These are phyloP conservation scores for Disparrhopalites patrizii DNA, from an alignment of 2,888 invertebrate species.

Conservation along the genomic window DNA sequence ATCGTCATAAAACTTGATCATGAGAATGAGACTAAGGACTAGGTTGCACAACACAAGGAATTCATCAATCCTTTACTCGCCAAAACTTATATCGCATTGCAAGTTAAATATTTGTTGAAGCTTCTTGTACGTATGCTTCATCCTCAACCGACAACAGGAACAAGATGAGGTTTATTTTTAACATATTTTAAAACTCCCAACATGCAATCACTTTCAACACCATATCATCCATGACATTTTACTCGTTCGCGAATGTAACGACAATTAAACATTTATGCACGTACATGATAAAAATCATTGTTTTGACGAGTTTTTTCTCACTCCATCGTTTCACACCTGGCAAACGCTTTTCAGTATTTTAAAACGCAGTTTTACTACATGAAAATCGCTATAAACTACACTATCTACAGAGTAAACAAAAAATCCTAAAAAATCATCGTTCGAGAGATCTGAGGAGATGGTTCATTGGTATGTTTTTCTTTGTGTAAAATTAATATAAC, in stretches of 20 bases:
- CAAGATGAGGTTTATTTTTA: slow-evolving; percentile 24
- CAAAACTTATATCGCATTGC: background rate
- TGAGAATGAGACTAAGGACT: slow-evolving; percentile 25
- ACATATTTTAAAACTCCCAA: slow-evolving; percentile 7
- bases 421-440: slow-evolving; percentile 21
- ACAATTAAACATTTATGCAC: no score
- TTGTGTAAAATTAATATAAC: slow-evolving; percentile 12
- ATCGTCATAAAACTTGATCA: slow-evolving; percentile 23
- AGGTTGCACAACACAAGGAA: slow-evolving; percentile 31
- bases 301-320: background rate
- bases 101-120: no score
- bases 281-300: background rate
- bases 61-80: slow-evolving; percentile 13
- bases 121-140: background rate
- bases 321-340: slow-evolving; percentile 1
- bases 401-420: slow-evolving; percentile 13
- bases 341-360: slow-evolving; percentile 7
- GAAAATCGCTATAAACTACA: slow-evolving; percentile 8
- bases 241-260: background rate
- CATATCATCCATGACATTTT: no score
- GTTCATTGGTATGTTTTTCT: slow-evolving; percentile 19
- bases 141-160: slow-evolving; percentile 7
- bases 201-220: slow-evolving; percentile 2
- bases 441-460: slow-evolving; percentile 26
- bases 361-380: slow-evolving; percentile 7